Conservation (phyloP, 2,888 invertebrate genomes). For the Drosophila austrosaltans region DNA sequence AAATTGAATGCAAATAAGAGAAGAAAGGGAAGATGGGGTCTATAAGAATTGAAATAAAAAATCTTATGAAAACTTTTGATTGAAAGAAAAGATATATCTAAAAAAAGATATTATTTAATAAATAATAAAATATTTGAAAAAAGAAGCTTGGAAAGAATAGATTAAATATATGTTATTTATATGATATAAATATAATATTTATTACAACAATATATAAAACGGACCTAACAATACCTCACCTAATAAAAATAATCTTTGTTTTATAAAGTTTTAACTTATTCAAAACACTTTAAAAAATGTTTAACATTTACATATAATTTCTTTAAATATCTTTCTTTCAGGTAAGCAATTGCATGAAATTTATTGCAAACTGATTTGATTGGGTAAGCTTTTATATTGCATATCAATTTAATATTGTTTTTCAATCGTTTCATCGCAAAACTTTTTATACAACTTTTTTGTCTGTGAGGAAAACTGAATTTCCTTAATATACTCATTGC, state of each 20-base stretch:
- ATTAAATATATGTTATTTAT: too few species aligned
- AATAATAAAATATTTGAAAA: too few species aligned
- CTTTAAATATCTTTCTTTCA: neutral
- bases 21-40: too few species aligned
- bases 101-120: too few species aligned
- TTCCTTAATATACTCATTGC: neutral
- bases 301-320: neutral
- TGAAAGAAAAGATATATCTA: neutral
- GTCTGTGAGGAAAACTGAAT: neutral
- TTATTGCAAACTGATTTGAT: neutral
- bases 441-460: neutral
- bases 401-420: neutral
- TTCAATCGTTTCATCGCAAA: neutral
- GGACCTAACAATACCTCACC: too few species aligned
- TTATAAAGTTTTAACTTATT: too few species aligned
- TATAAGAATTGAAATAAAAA: neutral
- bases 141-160: too few species aligned
- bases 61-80: neutral
- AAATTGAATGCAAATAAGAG: too few species aligned
- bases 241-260: too few species aligned
- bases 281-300: neutral
- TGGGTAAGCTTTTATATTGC: neutral
- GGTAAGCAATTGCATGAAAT: neutral
- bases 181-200: too few species aligned
- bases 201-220: too few species aligned